These are phyloP conservation scores for Biston betularia DNA, from an alignment of 2,888 invertebrate species.

Conservation along the genomic window DNA sequence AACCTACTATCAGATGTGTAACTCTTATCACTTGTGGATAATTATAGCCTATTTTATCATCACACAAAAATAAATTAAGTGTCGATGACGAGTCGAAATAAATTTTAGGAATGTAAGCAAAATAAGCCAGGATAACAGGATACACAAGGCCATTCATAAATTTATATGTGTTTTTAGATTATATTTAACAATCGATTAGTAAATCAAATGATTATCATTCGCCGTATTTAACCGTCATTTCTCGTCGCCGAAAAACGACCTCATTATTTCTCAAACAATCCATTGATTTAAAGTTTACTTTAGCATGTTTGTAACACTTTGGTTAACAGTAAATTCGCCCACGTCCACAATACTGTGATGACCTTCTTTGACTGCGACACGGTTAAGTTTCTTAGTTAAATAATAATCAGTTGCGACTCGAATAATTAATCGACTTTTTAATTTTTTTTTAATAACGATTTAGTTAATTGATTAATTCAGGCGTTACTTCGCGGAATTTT, in stretches of 20 bases:
- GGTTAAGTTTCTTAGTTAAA: constrained; percentile 24
- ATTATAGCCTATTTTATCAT: no score
- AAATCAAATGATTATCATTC: not conserved
- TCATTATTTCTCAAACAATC: constrained; percentile 16
- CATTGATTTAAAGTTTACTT: constrained; percentile 25
- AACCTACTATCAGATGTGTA: no score
- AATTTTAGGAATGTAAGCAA: not conserved
- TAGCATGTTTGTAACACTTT: constrained; percentile 28
- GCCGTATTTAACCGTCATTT: constrained; percentile 3
- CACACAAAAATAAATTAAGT: no score
- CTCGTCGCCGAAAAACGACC: constrained; percentile 2
- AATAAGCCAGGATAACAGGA: not conserved
- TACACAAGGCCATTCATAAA: not conserved
- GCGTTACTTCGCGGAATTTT: no score
- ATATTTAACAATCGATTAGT: not conserved
- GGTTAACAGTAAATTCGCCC: constrained; percentile 33
- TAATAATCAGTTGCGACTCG: constrained; percentile 21
- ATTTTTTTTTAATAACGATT: constrained; percentile 16
- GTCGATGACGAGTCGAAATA: not conserved
- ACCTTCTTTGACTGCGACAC: constrained; percentile 24
- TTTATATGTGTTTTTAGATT: not conserved
- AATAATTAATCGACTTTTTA: constrained; percentile 7
- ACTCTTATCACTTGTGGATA: no score
- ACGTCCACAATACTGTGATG: constrained; percentile 16
- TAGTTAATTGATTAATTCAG: no score